phyloP scores from a whole-genome alignment of 2,113 vertebrate genomes.

The Camelus bactrianus region DNA sequence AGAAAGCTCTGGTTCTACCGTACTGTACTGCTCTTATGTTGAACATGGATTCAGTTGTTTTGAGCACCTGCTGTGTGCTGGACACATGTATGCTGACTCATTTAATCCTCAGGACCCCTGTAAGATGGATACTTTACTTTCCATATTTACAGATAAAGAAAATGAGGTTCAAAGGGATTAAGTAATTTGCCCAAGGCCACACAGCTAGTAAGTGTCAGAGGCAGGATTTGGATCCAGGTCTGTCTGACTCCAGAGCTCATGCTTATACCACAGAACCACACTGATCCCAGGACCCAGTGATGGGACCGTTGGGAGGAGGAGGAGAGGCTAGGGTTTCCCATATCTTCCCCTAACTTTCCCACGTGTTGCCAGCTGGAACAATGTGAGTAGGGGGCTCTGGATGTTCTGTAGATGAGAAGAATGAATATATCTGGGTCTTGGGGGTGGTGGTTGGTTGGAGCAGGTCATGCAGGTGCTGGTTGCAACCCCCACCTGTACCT shows the following conservation, averaged over 20 bases:
- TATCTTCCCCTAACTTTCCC: background rate
- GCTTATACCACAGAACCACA: background rate
- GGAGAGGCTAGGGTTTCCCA: background rate
- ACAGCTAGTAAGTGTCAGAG: constrained; percentile 24
- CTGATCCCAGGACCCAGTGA: background rate
- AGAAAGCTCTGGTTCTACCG: background rate
- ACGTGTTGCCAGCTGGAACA: background rate
- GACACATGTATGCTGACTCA: background rate
- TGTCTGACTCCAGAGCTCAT: background rate
- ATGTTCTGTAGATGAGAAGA: background rate
- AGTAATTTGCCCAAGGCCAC: background rate
- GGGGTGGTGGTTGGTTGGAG: background rate
- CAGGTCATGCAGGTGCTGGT: background rate
- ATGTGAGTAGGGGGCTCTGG: background rate
- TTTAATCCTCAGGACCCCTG: background rate
- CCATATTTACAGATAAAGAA: constrained; percentile 8
- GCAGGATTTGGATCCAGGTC: background rate
- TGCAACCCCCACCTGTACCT: background rate
- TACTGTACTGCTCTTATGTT: background rate
- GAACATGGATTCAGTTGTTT: background rate
- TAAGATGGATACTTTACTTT: constrained; percentile 27
- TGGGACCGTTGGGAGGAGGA: background rate
- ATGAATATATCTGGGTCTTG: background rate
- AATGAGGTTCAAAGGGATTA: constrained; percentile 18
- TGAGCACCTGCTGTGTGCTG: background rate